Percentiles rank a stretch among this genome's conserved stretches.
These are phyloP conservation scores for Trichacis sp. DNA, from an alignment of 2,888 invertebrate genomes.

Conservation along the genomic window DNA sequence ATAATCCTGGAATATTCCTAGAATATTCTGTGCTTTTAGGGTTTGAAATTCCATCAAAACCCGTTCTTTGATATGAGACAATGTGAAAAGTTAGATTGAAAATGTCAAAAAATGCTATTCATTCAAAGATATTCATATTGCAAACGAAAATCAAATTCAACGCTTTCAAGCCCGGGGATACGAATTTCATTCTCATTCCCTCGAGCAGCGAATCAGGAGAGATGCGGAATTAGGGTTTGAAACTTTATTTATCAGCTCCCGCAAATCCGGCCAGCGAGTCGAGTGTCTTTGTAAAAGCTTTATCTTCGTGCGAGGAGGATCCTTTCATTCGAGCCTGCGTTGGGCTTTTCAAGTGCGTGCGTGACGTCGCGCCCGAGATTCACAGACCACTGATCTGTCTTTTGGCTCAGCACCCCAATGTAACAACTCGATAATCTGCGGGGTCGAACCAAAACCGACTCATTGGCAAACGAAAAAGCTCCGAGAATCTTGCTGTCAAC, in stretches of 20 bases:
- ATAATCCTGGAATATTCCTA: no score
- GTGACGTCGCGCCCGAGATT: conserved; percentile 38
- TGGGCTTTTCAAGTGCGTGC: conserved; percentile 26
- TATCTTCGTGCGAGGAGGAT: not conserved
- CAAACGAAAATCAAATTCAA: not conserved
- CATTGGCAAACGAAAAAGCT: conserved; percentile 22
- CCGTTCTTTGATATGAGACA: no score
- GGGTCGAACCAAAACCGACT: conserved; percentile 28
- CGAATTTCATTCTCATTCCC: no score
- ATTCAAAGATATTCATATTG: no score
- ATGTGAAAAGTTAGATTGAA: no score
- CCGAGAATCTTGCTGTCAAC: conserved; percentile 11
- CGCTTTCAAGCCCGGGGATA: not conserved
- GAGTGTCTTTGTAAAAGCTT: conserved; percentile 2
- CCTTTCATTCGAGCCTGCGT: not conserved
- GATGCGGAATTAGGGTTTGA: no score
- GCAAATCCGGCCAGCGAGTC: conserved; percentile 2
- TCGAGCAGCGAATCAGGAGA: no score
- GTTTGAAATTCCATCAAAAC: no score
- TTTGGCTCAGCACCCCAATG: conserved; percentile 26
- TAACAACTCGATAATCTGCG: conserved; percentile 33
- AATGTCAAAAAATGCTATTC: no score
- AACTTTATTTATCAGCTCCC: not conserved
- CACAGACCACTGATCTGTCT: conserved; percentile 42
- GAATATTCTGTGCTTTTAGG: no score